Base-by-base conservation (phyloP, 37 sponge, comb jelly and placozoan genomes). In the Halisarca cf. caerulea region DNA sequence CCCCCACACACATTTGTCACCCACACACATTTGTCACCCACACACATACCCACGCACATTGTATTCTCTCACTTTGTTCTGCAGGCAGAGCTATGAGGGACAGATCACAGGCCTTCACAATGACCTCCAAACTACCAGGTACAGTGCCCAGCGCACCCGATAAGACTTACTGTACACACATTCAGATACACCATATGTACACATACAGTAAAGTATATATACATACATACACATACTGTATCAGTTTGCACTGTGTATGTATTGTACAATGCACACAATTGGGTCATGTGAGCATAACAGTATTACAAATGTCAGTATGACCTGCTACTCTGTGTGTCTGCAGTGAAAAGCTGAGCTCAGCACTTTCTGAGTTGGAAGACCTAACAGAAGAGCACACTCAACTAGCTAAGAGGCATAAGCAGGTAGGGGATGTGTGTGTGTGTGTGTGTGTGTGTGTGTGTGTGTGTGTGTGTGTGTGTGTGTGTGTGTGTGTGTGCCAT, bases 291-390 rank as follows among this genome's bases (percentile, higher is more conserved):
- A n/a, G n/a, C n/a, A n/a, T n/a, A n/a, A n/a, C n/a, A n/a, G n/a
- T n/a, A n/a, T n/a, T n/a, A n/a, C n/a, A n/a, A n/a, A n/a, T 34
- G 35, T 34, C 30, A 62, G 64, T 23, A 77, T 51, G 24, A 28
- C 27, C 39, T 38, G 23, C 32, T 44, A 37, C 53, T n/a, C 54
- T 51, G 66, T 32, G 51, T 5, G 59, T 4, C 25, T 39, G 40
- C 80, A 92, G 92, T 57, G 47, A 85, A 40, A 73, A 68, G 32
- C 72, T 92, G 4, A 70, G 79, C 39, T 54, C 83, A 0, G 66
- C 60, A 28, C 85, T 89, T 28, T 28, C 85, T 39, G 93, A 93
- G 4, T 70, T 85, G 18, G 88, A 93, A 43, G 93, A 93, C 39
- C 75, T 93, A 0, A 81, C 81, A 15, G 68, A 58, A 28, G 85